Evolutionary conservation across 2,797 vertebrate genomes (phyloP).

Genomic region (Poecilia velifera): DNA sequence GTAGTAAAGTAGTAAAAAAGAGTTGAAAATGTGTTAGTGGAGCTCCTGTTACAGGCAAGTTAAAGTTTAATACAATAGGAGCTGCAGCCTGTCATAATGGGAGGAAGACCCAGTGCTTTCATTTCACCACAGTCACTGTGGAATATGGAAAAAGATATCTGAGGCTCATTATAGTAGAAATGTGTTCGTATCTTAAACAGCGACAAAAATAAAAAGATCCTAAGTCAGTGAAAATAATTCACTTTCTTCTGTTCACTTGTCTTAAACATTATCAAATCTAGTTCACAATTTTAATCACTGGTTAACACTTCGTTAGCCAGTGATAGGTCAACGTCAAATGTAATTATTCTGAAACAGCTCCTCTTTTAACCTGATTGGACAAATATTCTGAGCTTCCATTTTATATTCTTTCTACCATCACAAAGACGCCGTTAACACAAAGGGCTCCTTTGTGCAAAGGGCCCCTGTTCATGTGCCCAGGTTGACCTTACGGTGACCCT

Average conservation of each 20-base stretch:
- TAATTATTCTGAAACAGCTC: background rate
- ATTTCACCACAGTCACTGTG: background rate
- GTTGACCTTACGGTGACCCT: background rate
- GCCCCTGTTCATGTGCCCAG: background rate
- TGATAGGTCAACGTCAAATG: background rate
- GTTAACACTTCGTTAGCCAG: background rate
- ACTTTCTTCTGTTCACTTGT: no score
- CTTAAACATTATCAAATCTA: background rate
- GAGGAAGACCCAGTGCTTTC: background rate
- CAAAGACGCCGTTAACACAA: background rate
- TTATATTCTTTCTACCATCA: background rate
- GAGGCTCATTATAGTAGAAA: background rate
- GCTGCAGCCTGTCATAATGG: background rate
- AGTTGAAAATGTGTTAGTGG: background rate
- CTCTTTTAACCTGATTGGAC: background rate
- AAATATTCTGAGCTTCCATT: background rate
- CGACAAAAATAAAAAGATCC: background rate
- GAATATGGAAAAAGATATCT: background rate
- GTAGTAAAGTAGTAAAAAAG: background rate
- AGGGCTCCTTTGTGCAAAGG: slow-evolving; percentile 1
- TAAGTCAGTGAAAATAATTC: background rate
- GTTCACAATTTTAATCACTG: background rate
- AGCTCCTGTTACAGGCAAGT: background rate
- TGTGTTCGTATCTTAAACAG: background rate
- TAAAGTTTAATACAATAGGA: background rate